Percentiles rank a stretch among this genome's conserved stretches.
These are phyloP conservation scores for Pandion haliaetus DNA, from an alignment of 2,113 vertebrate species.

Conservation along the genomic window DNA sequence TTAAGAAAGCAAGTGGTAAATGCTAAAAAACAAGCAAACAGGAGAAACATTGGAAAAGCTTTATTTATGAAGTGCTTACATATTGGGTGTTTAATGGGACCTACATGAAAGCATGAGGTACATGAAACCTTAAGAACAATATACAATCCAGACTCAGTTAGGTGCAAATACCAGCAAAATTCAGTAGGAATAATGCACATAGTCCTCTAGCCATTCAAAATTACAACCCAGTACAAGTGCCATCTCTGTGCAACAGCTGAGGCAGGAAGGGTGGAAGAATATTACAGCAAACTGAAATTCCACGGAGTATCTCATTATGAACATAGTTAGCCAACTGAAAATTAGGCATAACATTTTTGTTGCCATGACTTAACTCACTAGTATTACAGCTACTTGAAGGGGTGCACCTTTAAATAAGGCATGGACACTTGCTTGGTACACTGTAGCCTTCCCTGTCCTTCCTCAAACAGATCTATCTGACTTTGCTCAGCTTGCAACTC, in stretches of 20 bases:
- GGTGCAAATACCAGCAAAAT: background rate
- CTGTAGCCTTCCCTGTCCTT: background rate
- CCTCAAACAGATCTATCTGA: background rate
- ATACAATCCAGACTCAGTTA: background rate
- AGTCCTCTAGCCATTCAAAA: background rate
- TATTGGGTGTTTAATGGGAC: background rate
- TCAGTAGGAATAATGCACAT: background rate
- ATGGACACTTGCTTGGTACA: background rate
- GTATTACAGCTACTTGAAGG: background rate
- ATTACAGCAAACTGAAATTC: background rate
- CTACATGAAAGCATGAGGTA: background rate
- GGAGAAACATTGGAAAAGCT: background rate
- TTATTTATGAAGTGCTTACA: background rate
- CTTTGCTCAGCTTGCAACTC: background rate
- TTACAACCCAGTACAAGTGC: background rate
- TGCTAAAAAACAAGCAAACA: background rate
- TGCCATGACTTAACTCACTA: background rate
- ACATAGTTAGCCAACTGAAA: background rate
- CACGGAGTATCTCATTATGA: background rate
- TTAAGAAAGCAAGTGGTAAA: background rate
- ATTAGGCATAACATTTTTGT: background rate
- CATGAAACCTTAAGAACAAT: background rate
- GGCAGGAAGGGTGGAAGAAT: background rate
- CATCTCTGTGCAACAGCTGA: background rate
- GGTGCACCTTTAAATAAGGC: background rate